Percentiles rank a stretch among this genome's conserved stretches.
These are phyloP conservation scores for Myoxocephalus aenaeus DNA, from an alignment of 2,797 vertebrate species.

Conservation along the genomic window DNA sequence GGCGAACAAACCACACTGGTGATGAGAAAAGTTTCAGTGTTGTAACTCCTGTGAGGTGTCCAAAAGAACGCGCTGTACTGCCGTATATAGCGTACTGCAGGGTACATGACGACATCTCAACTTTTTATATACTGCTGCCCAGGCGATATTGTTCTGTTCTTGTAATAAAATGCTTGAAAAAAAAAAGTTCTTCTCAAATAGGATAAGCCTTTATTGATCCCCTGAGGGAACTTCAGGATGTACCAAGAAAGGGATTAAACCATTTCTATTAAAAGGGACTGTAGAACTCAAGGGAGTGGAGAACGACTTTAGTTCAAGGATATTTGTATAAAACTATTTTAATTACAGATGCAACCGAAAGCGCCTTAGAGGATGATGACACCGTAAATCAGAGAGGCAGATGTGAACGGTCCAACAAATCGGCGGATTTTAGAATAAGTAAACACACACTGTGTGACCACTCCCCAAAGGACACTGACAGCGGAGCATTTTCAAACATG, in stretches of 20 bases:
- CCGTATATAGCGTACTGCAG: not conserved
- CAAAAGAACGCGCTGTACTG: slow-evolving; percentile 22
- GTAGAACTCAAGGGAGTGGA: not conserved
- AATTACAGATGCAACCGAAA: slow-evolving; percentile 3
- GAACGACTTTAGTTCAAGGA: slow-evolving; percentile 4
- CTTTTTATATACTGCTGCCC: not conserved
- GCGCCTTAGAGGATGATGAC: not conserved
- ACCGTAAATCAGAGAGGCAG: not conserved
- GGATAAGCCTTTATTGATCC: slow-evolving; percentile 7
- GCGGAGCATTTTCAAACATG: not conserved
- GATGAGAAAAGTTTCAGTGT: not conserved
- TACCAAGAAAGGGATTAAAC: not conserved
- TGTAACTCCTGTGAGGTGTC: not conserved
- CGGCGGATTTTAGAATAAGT: not conserved
- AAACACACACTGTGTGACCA: not conserved
- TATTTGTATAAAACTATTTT: not conserved
- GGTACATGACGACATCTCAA: not conserved
- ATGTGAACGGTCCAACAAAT: not conserved
- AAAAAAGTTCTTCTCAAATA: not conserved
- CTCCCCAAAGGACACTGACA: not conserved
- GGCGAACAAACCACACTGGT: not conserved
- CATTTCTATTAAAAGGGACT: not conserved
- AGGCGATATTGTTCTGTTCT: slow-evolving; percentile 9
- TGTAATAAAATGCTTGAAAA: not conserved
- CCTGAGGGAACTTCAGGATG: not conserved